Base-by-base conservation (phyloP, 2,113 vertebrate species). In the Forbesichthys papilliferus region DNA sequence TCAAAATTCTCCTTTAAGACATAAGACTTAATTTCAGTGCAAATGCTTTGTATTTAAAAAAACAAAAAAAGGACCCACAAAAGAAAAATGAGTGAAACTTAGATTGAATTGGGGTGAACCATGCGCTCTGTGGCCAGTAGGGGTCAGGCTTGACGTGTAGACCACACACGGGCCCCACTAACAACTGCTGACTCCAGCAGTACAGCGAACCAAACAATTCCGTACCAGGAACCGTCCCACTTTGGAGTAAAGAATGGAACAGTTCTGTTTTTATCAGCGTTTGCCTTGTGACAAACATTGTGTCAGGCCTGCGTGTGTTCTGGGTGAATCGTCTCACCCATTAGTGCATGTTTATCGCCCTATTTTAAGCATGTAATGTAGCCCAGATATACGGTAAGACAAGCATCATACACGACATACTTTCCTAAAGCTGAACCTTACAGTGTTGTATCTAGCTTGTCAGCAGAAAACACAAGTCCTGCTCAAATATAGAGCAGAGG, bases 131-230 rank as follows among this genome's bases (percentile, higher is more conserved):
- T 2, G 46, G 61, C 80, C 88, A 81, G 77, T 63, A 87, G 88
- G 75, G 80, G 86, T 84, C 86, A 90, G 81, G 16, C 74, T 83
- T 73, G 51, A 54, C 51, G 18, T 78, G 58, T 20, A 60, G 13
- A 65, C 66, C 54, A 27, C 49, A 55, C 9, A 13, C 62, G 34
- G 2, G 3, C 62, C 27, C 48, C n/a, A 46, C 33, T n/a, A 27
- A 27, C 36, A 42, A 27, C 20, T 36, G 48, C 42, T 66, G n/a
- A 9, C 36, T 47, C 20, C 61, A 48, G 16, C 62, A 16, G 12
- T 18, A 55, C 10, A 48, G 16, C 6, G 61, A 51, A 34, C 57
- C 42, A 14, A 65, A 55, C 4, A n/a, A 56, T 60, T 58, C n/a
- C 60, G 13, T 46, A 49, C 33, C 16, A 48, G n/a, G 11, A 58